Evolutionary conservation across 2,113 vertebrate genomes (phyloP).

Genomic region (Boulengeromyrus knoepffleri): DNA sequence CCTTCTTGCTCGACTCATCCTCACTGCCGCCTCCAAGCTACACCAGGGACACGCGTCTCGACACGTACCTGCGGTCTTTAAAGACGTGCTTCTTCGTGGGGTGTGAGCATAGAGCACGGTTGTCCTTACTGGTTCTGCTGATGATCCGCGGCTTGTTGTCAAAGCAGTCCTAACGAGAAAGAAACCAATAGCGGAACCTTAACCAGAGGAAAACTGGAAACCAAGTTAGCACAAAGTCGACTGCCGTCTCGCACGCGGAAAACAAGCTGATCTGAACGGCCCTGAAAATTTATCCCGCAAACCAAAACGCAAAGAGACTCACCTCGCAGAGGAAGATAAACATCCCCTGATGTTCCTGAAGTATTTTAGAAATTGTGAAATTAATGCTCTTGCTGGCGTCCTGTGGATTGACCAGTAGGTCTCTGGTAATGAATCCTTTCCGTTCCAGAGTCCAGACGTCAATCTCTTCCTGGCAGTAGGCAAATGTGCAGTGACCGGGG

Average conservation of each 20-base stretch:
- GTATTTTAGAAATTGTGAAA: constrained; percentile 75
- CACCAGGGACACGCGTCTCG: background rate
- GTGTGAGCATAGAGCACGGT: constrained; percentile 81
- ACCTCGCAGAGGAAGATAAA: constrained; percentile 98
- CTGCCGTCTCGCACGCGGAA: no score
- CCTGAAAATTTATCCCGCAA: background rate
- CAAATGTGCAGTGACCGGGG: constrained; percentile 90
- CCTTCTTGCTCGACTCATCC: background rate
- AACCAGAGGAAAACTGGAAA: constrained; percentile 5
- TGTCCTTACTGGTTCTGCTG: constrained; percentile 92
- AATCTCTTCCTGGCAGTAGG: constrained; percentile 96
- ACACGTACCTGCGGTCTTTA: constrained; percentile 88
- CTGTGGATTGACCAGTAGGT: constrained; percentile 75
- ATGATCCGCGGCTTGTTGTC: constrained; percentile 98
- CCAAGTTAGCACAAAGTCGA: background rate
- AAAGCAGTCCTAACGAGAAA: constrained; percentile 79
- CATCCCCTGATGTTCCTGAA: constrained; percentile 88
- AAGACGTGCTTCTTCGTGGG: constrained; percentile 85
- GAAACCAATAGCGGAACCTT: background rate
- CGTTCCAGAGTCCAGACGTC: constrained; percentile 93
- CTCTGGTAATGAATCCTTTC: constrained; percentile 86
- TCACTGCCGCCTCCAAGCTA: background rate
- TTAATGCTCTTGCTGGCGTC: constrained; percentile 69
- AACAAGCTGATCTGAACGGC: background rate
- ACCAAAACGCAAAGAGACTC: background rate